Conservation (phyloP, 2,797 vertebrate species). For the Phoxinus dragarum region DNA sequence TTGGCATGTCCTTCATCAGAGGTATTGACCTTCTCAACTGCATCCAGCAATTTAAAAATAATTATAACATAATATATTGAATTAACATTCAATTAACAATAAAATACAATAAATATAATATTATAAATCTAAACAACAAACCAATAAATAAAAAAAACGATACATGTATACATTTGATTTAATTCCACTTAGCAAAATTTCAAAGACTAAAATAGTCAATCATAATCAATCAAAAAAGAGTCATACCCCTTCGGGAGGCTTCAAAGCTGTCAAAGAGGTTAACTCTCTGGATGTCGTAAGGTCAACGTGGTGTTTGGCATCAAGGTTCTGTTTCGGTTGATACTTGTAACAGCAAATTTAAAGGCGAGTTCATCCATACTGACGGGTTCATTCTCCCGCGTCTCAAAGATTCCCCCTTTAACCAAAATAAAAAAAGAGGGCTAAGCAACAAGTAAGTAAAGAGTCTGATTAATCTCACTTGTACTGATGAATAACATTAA, state of each 20-base stretch:
- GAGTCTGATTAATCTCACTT: background rate
- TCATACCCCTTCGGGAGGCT: constrained; percentile 93
- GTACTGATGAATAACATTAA: background rate
- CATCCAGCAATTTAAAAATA: background rate
- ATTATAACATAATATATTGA: background rate
- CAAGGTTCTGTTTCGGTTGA: constrained; percentile 96
- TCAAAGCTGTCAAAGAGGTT: constrained; percentile 98
- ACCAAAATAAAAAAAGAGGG: constrained; percentile 32
- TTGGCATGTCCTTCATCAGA: background rate
- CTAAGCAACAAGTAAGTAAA: background rate
- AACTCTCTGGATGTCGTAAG: constrained; percentile 98
- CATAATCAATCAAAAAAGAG: background rate
- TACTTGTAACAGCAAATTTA: constrained; percentile 97
- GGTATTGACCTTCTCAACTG: background rate
- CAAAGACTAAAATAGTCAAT: background rate
- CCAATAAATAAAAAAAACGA: background rate
- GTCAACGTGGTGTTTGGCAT: constrained; percentile 97
- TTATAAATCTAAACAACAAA: background rate
- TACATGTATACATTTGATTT: background rate
- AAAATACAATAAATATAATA: background rate
- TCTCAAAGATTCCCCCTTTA: constrained; percentile 97
- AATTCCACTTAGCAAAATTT: background rate
- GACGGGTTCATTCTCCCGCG: constrained; percentile 92
- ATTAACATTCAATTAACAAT: background rate
- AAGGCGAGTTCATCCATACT: constrained; percentile 97